Conservation (phyloP, 2,797 vertebrate species). For the Astyanax mexicanus region DNA sequence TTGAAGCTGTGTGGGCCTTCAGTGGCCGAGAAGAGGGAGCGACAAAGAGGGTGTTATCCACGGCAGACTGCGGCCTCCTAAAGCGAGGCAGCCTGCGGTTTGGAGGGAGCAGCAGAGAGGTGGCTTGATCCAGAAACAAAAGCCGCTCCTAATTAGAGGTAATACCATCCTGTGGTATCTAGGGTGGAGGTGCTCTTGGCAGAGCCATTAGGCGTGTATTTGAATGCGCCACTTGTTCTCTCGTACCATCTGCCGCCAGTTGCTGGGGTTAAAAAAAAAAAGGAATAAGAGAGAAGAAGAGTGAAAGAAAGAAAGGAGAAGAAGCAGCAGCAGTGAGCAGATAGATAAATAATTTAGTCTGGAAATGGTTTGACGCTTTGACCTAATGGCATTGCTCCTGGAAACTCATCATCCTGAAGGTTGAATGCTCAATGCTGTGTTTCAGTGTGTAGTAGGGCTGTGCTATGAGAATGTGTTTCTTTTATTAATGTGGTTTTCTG, state of each 20-base stretch:
- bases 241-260: conserved; percentile 67
- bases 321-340: conserved; percentile 59
- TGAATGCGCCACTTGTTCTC: conserved; percentile 69
- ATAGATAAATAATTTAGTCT: conserved; percentile 73
- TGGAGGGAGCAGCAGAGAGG: conserved; percentile 57
- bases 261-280: conserved; percentile 23
- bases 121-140: conserved; percentile 69
- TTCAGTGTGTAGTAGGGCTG: background rate
- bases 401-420: conserved; percentile 60
- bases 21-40: conserved; percentile 27
- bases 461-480: background rate
- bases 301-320: conserved; percentile 6
- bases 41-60: conserved; percentile 56
- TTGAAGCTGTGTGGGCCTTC: conserved; percentile 40
- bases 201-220: conserved; percentile 61
- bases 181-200: conserved; percentile 69
- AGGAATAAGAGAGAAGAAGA: conserved; percentile 1
- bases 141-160: conserved; percentile 74
- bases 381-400: conserved; percentile 67
- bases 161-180: conserved; percentile 69
- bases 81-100: conserved; percentile 50
- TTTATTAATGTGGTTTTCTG: background rate
- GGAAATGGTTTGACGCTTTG: conserved; percentile 68
- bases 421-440: conserved; percentile 14
- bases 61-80: conserved; percentile 51